phyloP scores from a whole-genome alignment of 2,888 invertebrate species.

The Thymelicus lineola region DNA sequence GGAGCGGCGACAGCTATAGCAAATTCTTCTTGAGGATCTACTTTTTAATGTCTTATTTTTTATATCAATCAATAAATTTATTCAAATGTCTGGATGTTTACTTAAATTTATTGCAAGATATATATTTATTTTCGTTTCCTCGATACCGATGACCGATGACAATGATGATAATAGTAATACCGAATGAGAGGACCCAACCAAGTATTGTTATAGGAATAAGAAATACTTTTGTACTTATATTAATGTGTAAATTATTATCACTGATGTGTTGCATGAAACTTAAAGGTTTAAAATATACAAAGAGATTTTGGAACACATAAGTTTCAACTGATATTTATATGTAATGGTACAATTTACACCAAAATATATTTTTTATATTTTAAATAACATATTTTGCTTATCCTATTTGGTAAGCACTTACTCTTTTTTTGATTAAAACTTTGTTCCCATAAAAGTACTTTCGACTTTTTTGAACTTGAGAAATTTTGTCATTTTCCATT shows the following conservation, averaged over 20 bases:
- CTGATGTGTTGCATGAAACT: neutral
- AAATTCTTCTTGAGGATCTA: slow-evolving; percentile 43
- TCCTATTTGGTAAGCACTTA: no score
- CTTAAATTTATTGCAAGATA: slow-evolving; percentile 36
- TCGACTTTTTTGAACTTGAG: no score
- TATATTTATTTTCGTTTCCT: slow-evolving; percentile 33
- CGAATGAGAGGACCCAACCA: slow-evolving; percentile 45
- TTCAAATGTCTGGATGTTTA: slow-evolving; percentile 27
- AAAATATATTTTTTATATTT: no score
- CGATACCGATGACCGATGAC: slow-evolving; percentile 39
- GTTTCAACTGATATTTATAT: no score
- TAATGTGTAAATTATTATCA: neutral
- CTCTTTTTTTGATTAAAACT: no score
- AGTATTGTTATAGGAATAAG: slow-evolving; percentile 52
- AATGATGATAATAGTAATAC: slow-evolving; percentile 26
- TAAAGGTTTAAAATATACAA: no score
- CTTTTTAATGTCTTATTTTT: slow-evolving; percentile 49
- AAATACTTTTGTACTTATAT: slow-evolving; percentile 5
- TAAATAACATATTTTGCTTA: no score
- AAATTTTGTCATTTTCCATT: no score
- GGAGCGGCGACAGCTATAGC: slow-evolving; percentile 44
- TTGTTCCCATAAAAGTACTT: no score
- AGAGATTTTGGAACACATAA: no score
- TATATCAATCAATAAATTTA: slow-evolving; percentile 48
- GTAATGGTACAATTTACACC: no score